Percentiles rank a stretch among this genome's conserved stretches.
phyloP scores from a whole-genome alignment of 2,888 invertebrate species.

The Agriopis marginaria region DNA sequence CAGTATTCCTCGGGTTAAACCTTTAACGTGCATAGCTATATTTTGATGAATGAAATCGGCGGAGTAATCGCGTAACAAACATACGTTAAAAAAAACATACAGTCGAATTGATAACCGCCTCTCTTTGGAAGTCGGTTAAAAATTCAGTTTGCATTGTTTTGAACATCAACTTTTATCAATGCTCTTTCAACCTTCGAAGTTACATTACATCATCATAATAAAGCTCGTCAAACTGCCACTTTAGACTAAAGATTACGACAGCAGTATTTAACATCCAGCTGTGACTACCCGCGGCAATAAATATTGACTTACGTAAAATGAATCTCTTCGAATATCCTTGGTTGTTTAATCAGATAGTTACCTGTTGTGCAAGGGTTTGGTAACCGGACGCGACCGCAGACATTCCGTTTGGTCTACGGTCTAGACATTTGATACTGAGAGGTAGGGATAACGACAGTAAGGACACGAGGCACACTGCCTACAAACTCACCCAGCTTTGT shows the following conservation, averaged over 20 bases:
- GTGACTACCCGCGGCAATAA: conserved; percentile 7
- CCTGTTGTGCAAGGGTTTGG: conserved; percentile 51
- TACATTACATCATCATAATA: not conserved
- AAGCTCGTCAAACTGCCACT: not conserved
- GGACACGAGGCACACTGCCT: not conserved
- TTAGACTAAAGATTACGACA: not conserved
- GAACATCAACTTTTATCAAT: not conserved
- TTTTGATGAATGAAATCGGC: not conserved
- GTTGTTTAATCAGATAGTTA: conserved; percentile 34
- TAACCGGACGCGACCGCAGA: conserved; percentile 49
- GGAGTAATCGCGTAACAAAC: too few species aligned
- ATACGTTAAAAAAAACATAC: too few species aligned
- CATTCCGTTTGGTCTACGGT: conserved; percentile 33
- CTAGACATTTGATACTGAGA: conserved; percentile 36
- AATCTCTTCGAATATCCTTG: conserved; percentile 1
- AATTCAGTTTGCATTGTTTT: too few species aligned
- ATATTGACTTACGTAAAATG: conserved; percentile 5
- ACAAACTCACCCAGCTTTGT: not conserved
- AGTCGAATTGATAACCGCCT: too few species aligned
- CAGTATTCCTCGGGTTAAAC: not conserved
- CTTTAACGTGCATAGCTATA: not conserved
- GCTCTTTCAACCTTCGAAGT: not conserved
- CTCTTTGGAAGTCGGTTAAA: too few species aligned
- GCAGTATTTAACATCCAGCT: not conserved
- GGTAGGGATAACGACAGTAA: not conserved